phyloP scores from a whole-genome alignment of 2,888 invertebrate genomes.

The Thecocarcelia acutangulata region DNA sequence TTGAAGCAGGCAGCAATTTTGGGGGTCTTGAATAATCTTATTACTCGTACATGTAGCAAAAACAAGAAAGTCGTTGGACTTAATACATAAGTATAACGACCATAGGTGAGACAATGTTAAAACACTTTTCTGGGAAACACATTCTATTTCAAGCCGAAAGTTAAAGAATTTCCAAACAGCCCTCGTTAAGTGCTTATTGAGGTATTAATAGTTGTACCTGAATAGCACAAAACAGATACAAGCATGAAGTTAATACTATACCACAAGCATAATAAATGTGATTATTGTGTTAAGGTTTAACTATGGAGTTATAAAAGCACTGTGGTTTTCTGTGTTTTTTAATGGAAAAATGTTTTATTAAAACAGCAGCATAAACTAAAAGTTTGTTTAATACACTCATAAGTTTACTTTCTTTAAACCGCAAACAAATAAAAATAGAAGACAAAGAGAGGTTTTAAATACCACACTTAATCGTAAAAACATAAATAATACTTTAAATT shows the following conservation, averaged over 20 bases:
- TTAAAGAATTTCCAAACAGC: too few species aligned
- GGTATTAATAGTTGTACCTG: slow-evolving; percentile 25
- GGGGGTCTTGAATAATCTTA: too few species aligned
- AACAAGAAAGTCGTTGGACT: too few species aligned
- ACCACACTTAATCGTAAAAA: slow-evolving; percentile 7
- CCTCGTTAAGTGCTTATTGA: slow-evolving; percentile 45
- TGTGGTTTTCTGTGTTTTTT: slow-evolving; percentile 37
- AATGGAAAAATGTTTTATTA: slow-evolving; percentile 5
- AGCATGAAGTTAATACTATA: background rate
- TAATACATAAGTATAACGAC: too few species aligned
- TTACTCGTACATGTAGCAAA: too few species aligned
- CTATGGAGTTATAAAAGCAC: background rate
- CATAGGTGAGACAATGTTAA: too few species aligned
- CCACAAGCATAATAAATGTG: slow-evolving; percentile 11
- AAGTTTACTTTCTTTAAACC: slow-evolving; percentile 62
- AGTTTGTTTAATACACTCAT: slow-evolving; percentile 24
- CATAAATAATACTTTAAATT: background rate
- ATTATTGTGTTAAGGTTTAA: slow-evolving; percentile 8
- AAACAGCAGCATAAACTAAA: slow-evolving; percentile 42
- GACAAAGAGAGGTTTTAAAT: slow-evolving; percentile 46
- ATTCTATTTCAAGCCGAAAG: too few species aligned
- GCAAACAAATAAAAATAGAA: slow-evolving; percentile 40
- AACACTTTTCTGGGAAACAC: too few species aligned
- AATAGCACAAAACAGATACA: background rate
- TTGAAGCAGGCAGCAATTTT: too few species aligned